Conservation (phyloP, 2,113 vertebrate genomes). For the Australoheros scitulus region DNA sequence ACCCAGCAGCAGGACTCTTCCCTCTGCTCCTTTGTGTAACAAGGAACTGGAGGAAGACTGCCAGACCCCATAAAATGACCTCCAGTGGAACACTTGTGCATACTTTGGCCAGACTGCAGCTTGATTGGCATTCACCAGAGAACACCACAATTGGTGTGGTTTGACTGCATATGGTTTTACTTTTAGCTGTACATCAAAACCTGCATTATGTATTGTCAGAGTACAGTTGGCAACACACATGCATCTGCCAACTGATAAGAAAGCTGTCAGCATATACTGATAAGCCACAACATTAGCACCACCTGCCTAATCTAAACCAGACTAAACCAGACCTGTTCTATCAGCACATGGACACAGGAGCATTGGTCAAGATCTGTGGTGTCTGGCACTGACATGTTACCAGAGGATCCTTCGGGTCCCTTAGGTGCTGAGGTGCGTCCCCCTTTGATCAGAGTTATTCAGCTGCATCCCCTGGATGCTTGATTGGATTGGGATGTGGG, state of each 20-base stretch:
- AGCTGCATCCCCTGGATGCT: neutral
- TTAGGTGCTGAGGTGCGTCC: neutral
- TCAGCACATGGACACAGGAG: neutral
- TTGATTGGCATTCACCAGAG: no score
- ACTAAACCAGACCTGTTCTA: neutral
- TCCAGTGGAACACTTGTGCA: no score
- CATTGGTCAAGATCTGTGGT: neutral
- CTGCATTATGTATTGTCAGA: neutral
- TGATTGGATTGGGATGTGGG: neutral
- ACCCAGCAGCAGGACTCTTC: no score
- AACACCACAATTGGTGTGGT: accelerated
- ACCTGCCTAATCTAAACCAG: neutral
- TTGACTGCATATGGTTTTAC: neutral
- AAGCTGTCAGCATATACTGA: neutral
- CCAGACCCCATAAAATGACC: no score
- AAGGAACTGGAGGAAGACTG: no score
- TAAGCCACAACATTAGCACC: neutral
- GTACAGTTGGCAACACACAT: neutral
- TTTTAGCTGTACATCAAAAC: neutral
- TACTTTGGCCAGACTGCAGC: neutral
- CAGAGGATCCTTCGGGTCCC: neutral
- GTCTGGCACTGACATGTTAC: no score
- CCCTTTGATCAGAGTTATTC: neutral
- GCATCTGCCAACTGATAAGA: neutral
- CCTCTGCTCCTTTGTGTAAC: no score